phyloP scores from a whole-genome alignment of 2,797 vertebrate genomes.

The Staurois parvus region DNA sequence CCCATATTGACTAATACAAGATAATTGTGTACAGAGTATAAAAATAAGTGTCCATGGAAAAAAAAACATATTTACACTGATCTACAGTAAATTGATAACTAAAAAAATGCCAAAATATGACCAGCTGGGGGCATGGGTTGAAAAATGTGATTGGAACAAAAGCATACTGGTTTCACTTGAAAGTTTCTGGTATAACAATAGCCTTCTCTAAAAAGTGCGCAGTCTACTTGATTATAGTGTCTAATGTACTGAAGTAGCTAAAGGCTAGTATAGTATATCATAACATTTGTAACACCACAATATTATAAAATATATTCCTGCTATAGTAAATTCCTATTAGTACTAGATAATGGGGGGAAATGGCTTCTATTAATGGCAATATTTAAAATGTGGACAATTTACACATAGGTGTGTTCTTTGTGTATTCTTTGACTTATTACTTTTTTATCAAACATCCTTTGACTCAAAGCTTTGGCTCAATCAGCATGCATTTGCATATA shows the following conservation, averaged over 20 bases:
- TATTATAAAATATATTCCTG: not conserved
- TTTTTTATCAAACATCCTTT: slow-evolving; percentile 49
- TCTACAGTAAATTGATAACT: too few relatives aligned
- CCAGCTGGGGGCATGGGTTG: too few relatives aligned
- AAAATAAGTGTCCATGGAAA: too few relatives aligned
- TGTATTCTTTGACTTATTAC: slow-evolving; percentile 33
- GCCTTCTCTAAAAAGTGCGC: too few relatives aligned
- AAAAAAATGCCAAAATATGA: too few relatives aligned
- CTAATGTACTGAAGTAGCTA: not conserved
- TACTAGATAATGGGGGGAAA: not conserved
- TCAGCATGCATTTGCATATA: slow-evolving; percentile 42
- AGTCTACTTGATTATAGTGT: not conserved
- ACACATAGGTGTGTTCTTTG: slow-evolving; percentile 3
- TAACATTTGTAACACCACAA: not conserved
- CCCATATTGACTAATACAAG: too few relatives aligned
- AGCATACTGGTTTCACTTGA: too few relatives aligned
- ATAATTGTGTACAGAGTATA: too few relatives aligned
- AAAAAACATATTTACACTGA: too few relatives aligned
- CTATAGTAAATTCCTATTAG: not conserved
- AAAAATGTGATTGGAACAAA: too few relatives aligned
- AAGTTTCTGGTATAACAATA: too few relatives aligned
- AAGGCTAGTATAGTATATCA: not conserved
- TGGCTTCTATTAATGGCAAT: not conserved
- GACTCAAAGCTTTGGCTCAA: slow-evolving; percentile 8
- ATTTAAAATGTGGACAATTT: slow-evolving; percentile 16